Conservation (phyloP, 2,797 vertebrate species). For the Pseudochirops cupreus region DNA sequence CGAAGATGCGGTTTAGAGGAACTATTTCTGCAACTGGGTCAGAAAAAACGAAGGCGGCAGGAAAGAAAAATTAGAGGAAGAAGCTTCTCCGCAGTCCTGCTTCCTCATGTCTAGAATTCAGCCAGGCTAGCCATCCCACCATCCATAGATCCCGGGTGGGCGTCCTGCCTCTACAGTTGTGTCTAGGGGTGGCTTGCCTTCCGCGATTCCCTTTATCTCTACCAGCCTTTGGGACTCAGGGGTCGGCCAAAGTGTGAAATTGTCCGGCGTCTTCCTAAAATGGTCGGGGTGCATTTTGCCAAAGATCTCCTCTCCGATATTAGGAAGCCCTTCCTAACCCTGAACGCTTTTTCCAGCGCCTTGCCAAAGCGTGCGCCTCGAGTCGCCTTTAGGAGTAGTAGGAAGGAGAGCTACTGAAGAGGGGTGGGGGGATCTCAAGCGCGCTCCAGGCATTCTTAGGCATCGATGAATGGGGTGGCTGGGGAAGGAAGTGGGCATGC, state of each 20-base stretch:
- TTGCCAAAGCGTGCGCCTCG: conserved; percentile 59
- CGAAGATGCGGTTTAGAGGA: conserved; percentile 44
- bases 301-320: conserved; percentile 66
- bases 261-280: conserved; percentile 44
- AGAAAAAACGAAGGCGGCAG: not conserved
- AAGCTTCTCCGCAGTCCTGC: conserved; percentile 30
- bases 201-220: conserved; percentile 33
- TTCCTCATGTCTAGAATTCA: conserved; percentile 28
- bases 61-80: not conserved
- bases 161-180: not conserved
- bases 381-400: conserved; percentile 41
- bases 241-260: too few species aligned
- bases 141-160: not conserved
- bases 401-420: not conserved
- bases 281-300: conserved; percentile 59
- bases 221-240: too few species aligned
- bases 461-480: not conserved
- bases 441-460: not conserved
- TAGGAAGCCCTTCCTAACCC: conserved; percentile 44
- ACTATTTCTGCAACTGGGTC: conserved; percentile 60
- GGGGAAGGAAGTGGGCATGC: conserved; percentile 30
- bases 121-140: conserved; percentile 22
- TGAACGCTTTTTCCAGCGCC: conserved; percentile 14
- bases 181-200: conserved; percentile 27
- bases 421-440: conserved; percentile 24